A percentile compares a stretch with the other conserved stretches of the same genome.
These are phyloP conservation scores for Phania funesta DNA, from an alignment of 2,888 invertebrate genomes.

Conservation along the genomic window DNA sequence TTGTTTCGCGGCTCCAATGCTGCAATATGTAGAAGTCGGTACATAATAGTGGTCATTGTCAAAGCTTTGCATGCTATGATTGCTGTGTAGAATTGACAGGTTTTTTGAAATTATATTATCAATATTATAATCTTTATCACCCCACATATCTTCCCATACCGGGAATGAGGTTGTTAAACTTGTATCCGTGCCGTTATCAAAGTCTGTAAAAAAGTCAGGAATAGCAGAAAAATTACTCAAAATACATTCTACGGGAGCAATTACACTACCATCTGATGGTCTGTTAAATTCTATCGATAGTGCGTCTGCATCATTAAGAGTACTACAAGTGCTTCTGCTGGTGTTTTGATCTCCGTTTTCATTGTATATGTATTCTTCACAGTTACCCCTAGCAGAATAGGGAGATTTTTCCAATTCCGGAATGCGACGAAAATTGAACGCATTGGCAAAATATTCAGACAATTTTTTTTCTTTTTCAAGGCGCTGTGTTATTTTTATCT, in stretches of 20 bases:
- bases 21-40: background rate
- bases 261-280: slow-evolving; percentile 69
- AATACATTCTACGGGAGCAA: slow-evolving; percentile 20
- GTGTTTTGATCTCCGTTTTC: slow-evolving; percentile 66
- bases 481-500: slow-evolving; percentile 80
- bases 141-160: slow-evolving; percentile 69
- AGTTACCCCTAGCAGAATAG: background rate
- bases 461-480: slow-evolving; percentile 82
- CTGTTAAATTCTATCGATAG: slow-evolving; percentile 61
- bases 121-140: slow-evolving; percentile 42
- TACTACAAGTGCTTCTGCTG: slow-evolving; percentile 52
- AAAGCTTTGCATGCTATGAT: slow-evolving; percentile 4
- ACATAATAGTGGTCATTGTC: slow-evolving; percentile 71
- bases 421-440: slow-evolving; percentile 73
- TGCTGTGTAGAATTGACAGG: background rate
- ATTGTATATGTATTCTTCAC: slow-evolving; percentile 3
- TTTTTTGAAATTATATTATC: slow-evolving; percentile 37
- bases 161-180: slow-evolving; percentile 41
- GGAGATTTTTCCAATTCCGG: background rate
- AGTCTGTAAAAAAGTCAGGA: slow-evolving; percentile 75
- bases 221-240: slow-evolving; percentile 69
- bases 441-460: slow-evolving; percentile 81
- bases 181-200: slow-evolving; percentile 46
- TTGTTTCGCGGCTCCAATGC: background rate
- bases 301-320: slow-evolving; percentile 65